These are phyloP conservation scores for Lepilemur septentrionalis DNA, from an alignment of 2,797 vertebrate species.

Conservation along the genomic window DNA sequence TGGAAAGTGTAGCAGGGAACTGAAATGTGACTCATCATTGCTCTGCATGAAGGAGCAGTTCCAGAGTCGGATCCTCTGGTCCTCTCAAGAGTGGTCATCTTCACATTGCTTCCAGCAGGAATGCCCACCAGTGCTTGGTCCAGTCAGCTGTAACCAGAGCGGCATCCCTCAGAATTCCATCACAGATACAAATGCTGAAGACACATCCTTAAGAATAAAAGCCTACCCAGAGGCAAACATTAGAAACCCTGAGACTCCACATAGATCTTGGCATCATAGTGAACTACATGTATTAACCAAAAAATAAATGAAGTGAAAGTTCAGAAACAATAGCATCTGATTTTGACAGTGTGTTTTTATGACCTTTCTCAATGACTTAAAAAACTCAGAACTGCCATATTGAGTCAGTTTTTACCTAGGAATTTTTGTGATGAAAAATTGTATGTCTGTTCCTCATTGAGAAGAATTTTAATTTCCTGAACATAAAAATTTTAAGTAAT, in stretches of 20 bases:
- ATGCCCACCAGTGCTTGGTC: not conserved
- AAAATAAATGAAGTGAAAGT: not conserved
- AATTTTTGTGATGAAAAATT: not conserved
- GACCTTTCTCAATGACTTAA: not conserved
- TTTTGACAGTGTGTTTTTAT: not conserved
- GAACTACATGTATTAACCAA: not conserved
- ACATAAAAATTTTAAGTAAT: not conserved
- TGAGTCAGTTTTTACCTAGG: not conserved
- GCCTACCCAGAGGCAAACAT: not conserved
- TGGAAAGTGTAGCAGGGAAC: not conserved
- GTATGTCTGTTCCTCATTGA: not conserved
- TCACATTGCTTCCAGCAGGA: not conserved
- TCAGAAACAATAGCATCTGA: not conserved
- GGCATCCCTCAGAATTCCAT: not conserved
- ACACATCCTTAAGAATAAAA: rapidly evolving
- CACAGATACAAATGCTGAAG: not conserved
- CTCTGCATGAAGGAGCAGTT: not conserved
- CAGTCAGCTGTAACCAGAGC: not conserved
- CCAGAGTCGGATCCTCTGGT: not conserved
- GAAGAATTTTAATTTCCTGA: slow-evolving; percentile 1
- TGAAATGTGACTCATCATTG: not conserved
- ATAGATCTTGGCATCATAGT: not conserved
- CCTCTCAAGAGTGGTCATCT: not conserved
- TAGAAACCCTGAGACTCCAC: not conserved
- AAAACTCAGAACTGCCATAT: not conserved